A percentile compares a stretch with the other conserved stretches of the same genome.
These are phyloP conservation scores for Hirtodrosophila confusa DNA, from an alignment of 2,888 invertebrate genomes.

Conservation along the genomic window DNA sequence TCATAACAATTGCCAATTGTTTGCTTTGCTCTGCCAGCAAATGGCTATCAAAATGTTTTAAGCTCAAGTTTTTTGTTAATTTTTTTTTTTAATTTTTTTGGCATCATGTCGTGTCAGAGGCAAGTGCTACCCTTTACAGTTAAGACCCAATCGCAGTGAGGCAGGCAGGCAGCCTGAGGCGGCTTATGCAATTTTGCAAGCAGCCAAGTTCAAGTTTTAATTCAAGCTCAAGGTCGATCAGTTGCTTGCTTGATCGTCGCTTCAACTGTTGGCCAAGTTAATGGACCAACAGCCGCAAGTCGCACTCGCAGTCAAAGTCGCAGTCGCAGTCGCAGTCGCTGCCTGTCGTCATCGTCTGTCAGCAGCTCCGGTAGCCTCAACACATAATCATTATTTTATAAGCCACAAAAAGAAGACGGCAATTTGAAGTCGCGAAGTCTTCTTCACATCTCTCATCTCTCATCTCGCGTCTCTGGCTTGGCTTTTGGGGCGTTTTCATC, in stretches of 20 bases:
- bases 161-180: constrained; percentile 16
- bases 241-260: constrained; percentile 8
- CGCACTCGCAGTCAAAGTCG: constrained; percentile 11
- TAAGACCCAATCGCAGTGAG: constrained; percentile 22
- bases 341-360: constrained; percentile 42
- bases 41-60: constrained; percentile 19
- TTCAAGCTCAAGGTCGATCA: constrained; percentile 76
- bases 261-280: constrained; percentile 32
- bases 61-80: constrained; percentile 11
- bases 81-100: constrained; percentile 18
- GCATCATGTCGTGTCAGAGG: constrained; percentile 29
- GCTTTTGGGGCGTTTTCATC: constrained; percentile 72
- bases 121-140: constrained; percentile 33
- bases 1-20: constrained; percentile 60
- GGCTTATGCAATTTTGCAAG: constrained; percentile 58
- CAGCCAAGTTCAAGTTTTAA: constrained; percentile 64
- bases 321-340: constrained; percentile 11
- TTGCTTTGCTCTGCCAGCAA: constrained; percentile 32
- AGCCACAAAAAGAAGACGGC: constrained; percentile 58
- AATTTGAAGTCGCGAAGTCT: constrained; percentile 36
- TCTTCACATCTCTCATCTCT: not conserved
- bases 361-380: constrained; percentile 63
- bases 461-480: constrained; percentile 13
- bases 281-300: constrained; percentile 33
- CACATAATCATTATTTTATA: constrained; percentile 76